Evolutionary conservation across 2,113 vertebrate species (phyloP).

Genomic region (Colius striatus): DNA sequence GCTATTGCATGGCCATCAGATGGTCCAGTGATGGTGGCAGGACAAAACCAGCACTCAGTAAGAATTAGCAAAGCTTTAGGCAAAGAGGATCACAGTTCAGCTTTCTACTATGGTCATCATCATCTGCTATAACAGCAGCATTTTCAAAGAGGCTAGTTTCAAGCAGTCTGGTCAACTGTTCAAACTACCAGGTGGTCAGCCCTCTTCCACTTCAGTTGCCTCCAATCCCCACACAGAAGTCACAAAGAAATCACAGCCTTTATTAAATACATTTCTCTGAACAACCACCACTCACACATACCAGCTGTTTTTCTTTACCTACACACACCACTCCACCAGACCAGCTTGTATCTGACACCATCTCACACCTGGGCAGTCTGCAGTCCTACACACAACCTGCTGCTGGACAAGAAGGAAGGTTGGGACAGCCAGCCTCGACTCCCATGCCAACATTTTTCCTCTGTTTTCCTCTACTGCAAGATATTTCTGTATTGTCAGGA

Average conservation of each 20-base stretch:
- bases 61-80: background rate
- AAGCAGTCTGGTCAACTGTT: background rate
- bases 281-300: background rate
- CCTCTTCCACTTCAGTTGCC: background rate
- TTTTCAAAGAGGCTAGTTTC: background rate
- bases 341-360: background rate
- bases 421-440: background rate
- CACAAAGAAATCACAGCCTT: background rate
- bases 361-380: background rate
- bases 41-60: background rate
- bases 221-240: background rate
- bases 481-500: background rate
- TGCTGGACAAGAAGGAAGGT: background rate
- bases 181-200: background rate
- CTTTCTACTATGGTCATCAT: background rate
- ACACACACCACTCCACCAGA: background rate
- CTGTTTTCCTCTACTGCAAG: background rate
- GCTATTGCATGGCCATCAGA: accelerated
- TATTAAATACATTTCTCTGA: background rate
- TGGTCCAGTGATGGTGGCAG: background rate
- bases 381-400: background rate
- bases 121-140: background rate
- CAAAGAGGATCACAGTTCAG: background rate
- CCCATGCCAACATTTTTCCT: background rate
- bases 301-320: background rate